A percentile compares a stretch with the other conserved stretches of the same genome.
phyloP scores from a whole-genome alignment of 2,113 vertebrate genomes.

The Brachypodius melanocephalos region DNA sequence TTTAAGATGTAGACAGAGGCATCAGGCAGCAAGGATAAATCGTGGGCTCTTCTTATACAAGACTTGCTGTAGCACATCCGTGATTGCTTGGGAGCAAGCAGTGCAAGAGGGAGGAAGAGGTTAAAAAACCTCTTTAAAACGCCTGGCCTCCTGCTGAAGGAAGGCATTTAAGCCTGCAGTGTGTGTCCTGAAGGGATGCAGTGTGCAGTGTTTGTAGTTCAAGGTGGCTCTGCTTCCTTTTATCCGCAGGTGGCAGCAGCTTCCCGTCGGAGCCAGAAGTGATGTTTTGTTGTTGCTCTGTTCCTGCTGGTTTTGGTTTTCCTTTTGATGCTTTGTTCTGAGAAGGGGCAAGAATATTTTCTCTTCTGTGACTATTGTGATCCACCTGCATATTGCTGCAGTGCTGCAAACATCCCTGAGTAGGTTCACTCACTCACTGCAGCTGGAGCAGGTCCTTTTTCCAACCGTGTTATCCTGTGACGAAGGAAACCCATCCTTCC shows the following conservation, averaged over 20 bases:
- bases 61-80: rapidly evolving
- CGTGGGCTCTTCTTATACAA: not conserved
- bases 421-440: not conserved
- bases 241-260: constrained; percentile 61
- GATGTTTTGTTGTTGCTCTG: not conserved
- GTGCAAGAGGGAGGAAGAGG: not conserved
- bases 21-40: not conserved
- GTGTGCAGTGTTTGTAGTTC: not conserved
- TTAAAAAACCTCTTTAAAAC: not conserved
- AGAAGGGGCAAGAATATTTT: not conserved
- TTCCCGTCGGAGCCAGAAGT: not conserved
- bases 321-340: not conserved
- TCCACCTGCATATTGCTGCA: rapidly evolving
- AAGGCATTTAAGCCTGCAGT: not conserved
- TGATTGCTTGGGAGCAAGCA: not conserved
- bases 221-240: not conserved
- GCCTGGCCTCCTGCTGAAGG: not conserved
- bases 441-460: not conserved
- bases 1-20: not conserved
- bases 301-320: not conserved
- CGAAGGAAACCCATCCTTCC: not conserved
- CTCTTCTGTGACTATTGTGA: not conserved
- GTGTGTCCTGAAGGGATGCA: not conserved
- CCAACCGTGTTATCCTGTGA: not conserved
- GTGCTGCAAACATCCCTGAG: not conserved